Evolutionary conservation across 2,888 invertebrate genomes (phyloP).

Genomic region (Conchocele bisecta): DNA sequence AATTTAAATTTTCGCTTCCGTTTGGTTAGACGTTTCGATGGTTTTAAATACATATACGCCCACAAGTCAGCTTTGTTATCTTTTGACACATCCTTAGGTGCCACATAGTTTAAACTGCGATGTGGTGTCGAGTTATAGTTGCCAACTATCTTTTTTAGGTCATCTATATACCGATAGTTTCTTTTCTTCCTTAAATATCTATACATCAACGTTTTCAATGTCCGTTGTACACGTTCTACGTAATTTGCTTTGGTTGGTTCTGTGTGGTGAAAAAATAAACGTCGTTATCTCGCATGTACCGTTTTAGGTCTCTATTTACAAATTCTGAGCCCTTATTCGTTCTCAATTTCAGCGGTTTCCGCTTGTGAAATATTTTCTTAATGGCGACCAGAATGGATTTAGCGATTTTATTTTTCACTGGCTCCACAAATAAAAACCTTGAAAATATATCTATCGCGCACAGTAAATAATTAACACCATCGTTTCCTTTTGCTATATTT

Average conservation of each 20-base stretch:
- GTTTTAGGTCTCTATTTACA: not conserved
- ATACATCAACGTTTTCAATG: not conserved
- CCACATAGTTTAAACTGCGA: conserved; percentile 28
- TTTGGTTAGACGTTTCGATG: too few species aligned
- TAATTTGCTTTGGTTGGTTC: not conserved
- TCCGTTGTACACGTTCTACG: not conserved
- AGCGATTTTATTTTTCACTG: conserved; percentile 10
- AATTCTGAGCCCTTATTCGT: conserved; percentile 5
- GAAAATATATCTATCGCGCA: conserved; percentile 25
- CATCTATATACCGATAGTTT: conserved; percentile 36
- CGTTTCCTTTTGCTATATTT: conserved; percentile 1
- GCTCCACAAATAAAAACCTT: conserved; percentile 11
- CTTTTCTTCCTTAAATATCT: not conserved
- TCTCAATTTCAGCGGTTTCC: not conserved
- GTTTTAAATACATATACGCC: conserved; percentile 29
- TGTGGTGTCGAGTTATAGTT: conserved; percentile 50
- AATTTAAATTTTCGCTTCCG: conserved; percentile 14
- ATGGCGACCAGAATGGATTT: not conserved
- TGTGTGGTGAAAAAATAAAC: conserved; percentile 8
- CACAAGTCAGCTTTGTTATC: conserved; percentile 43
- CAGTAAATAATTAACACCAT: not conserved
- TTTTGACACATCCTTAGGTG: conserved; percentile 45
- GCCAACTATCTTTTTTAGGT: conserved; percentile 28
- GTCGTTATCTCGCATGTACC: not conserved
- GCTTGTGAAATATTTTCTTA: not conserved